Evolutionary conservation across 2,113 vertebrate species (phyloP), one percentile per base, ranked within the genome.

Genomic region (Gymnarchus niloticus): DNA sequence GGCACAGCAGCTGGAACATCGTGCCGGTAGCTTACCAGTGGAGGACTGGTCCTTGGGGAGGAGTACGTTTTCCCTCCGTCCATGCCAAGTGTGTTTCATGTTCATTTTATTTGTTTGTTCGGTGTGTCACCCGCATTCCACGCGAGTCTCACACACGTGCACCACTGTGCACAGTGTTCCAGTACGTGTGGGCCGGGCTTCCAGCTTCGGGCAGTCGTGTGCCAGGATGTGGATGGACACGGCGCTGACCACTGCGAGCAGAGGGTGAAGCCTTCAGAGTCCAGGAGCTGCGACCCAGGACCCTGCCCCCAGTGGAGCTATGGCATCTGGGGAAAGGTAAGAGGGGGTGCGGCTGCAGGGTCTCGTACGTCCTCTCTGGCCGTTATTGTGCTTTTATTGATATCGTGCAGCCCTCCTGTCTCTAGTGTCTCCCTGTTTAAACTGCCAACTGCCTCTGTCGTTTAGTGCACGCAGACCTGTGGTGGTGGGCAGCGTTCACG

Each of bases 41-140:
- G 98, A 96, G 98, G 92, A 99, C 96, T 1, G 98, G 98, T 89
- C 98, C 97, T 0, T 99, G 98, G 98, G 98, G 98, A 93, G 95
- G 96, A 91, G 98, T 99, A 98, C 94, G 95, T 93, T 81, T 49
- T 4, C 28, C 44, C 17, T 65, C 17, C 17, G 21, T 81, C 76
- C 52, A 9, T 37, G 8, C 6, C 12, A 17, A 25, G 21, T 46
- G 25, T 12, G 37, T 76, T 25, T 21, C 37, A 25, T 44, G 28
- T 57, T 57, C 19, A 23, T 17, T 28, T 37, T 44, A 44, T 44
- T 10, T 56, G 51, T 44, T 19, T 37, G 49, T n/a, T 14, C n/a
- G 10, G n/a, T 37, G 14, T 76, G 28, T 76, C 6, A n/a, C n/a
- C n/a, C n/a, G n/a, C n/a, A 12, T 0, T 54, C 19, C 25, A 59